These are phyloP conservation scores for Drosophila navojoa DNA, from an alignment of 1,140 invertebrate species.

Conservation along the genomic window DNA sequence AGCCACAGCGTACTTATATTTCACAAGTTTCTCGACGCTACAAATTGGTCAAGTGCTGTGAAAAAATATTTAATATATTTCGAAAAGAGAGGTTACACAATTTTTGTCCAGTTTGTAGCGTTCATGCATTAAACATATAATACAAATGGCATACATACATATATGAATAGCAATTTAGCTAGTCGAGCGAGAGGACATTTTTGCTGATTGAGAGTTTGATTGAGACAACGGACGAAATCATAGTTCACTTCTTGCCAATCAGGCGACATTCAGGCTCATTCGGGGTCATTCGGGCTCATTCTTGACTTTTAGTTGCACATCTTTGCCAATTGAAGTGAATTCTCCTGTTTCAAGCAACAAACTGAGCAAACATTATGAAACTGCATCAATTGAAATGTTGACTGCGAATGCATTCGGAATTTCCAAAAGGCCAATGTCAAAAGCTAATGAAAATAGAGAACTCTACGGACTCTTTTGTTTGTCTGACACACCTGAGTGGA, in stretches of 20 bases:
- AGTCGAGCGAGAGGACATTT: not conserved
- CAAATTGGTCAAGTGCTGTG: not conserved
- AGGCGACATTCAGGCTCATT: not conserved
- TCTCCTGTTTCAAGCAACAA: no score
- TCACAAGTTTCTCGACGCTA: not conserved
- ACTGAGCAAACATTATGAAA: no score
- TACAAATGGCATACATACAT: slow-evolving; percentile 23
- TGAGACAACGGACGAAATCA: not conserved
- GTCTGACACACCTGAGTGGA: slow-evolving; percentile 60
- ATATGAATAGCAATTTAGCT: slow-evolving; percentile 42
- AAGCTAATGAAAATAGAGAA: slow-evolving; percentile 4
- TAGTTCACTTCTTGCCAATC: slow-evolving; percentile 3
- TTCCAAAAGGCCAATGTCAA: not conserved
- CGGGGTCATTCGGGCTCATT: no score
- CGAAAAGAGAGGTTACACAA: not conserved
- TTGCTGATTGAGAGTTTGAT: slow-evolving; percentile 25
- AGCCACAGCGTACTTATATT: slow-evolving; percentile 5
- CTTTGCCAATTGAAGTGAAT: no score
- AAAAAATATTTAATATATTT: slow-evolving; percentile 8
- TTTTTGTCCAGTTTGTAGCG: not conserved
- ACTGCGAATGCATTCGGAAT: slow-evolving; percentile 14
- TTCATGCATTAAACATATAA: not conserved
- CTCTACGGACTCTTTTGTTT: slow-evolving; percentile 40
- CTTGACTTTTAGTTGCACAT: not conserved
- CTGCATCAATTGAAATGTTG: no score